phyloP scores from a whole-genome alignment of 2,888 invertebrate species.

The Lycocerus yunnanus region DNA sequence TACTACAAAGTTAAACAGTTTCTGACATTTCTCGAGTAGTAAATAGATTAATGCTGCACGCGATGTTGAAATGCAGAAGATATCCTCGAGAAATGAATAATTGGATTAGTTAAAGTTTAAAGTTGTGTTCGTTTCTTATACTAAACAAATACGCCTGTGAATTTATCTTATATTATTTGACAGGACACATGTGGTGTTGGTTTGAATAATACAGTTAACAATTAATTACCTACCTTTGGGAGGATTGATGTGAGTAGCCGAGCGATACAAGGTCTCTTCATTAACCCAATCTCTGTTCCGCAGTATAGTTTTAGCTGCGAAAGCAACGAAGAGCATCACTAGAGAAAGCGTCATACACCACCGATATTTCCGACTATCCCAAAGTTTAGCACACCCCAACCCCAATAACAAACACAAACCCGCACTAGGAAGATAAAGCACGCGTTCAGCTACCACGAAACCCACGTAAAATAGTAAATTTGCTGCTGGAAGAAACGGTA shows the following conservation, averaged over 20 bases:
- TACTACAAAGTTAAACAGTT: slow-evolving; percentile 46
- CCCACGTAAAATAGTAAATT: slow-evolving; percentile 98
- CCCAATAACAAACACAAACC: slow-evolving; percentile 91
- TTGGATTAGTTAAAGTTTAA: slow-evolving; percentile 39
- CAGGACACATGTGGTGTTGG: not conserved
- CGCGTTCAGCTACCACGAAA: slow-evolving; percentile 95
- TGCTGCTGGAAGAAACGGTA: slow-evolving; percentile 94
- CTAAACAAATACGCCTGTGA: slow-evolving; percentile 28
- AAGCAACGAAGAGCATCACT: slow-evolving; percentile 65
- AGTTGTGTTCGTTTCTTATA: slow-evolving; percentile 25
- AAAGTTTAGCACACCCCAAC: slow-evolving; percentile 67
- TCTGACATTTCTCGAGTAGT: slow-evolving; percentile 45
- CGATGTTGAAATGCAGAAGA: slow-evolving; percentile 47
- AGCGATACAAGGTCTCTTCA: slow-evolving; percentile 90
- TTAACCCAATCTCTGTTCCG: slow-evolving; percentile 91
- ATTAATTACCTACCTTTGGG: slow-evolving; percentile 82
- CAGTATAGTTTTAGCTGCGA: slow-evolving; percentile 76
- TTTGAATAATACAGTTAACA: not conserved
- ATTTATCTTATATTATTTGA: slow-evolving; percentile 5
- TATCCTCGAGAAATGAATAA: slow-evolving; percentile 43
- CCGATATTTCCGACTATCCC: slow-evolving; percentile 54
- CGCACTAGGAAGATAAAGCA: slow-evolving; percentile 94
- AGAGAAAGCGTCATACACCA: slow-evolving; percentile 58
- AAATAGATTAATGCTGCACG: slow-evolving; percentile 48
- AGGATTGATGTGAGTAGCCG: slow-evolving; percentile 90